phyloP scores from a whole-genome alignment of 2,797 vertebrate genomes.

The Ptychadena robeensis region DNA sequence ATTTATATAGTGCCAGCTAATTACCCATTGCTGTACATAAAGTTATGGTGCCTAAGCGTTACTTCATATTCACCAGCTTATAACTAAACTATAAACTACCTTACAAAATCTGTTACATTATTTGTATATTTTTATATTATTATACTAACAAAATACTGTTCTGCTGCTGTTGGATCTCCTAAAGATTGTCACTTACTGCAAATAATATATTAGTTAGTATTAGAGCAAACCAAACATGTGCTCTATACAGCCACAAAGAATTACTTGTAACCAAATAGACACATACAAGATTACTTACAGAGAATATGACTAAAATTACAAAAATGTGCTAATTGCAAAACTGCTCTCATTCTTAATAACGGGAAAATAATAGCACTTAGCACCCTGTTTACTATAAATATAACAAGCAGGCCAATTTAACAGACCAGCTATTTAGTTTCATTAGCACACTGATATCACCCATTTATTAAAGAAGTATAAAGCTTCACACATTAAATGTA shows the following conservation, averaged over 20 bases:
- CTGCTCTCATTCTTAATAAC: not conserved
- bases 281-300: not conserved
- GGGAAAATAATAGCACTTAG: not conserved
- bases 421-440: not conserved
- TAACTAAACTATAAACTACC: too few relatives aligned
- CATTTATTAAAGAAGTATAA: not conserved
- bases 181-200: too few relatives aligned
- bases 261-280: not conserved
- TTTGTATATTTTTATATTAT: too few relatives aligned
- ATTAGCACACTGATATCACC: not conserved
- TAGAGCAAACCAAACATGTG: not conserved
- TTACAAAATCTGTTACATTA: too few relatives aligned
- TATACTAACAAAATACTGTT: too few relatives aligned
- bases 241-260: not conserved
- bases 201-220: not conserved
- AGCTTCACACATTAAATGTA: not conserved
- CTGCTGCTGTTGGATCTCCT: too few relatives aligned
- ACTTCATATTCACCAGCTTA: too few relatives aligned
- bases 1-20: too few relatives aligned
- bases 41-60: too few relatives aligned
- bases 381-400: not conserved
- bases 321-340: constrained; percentile 1
- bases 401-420: not conserved
- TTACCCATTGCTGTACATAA: too few relatives aligned
- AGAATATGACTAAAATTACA: not conserved